Evolutionary conservation across 1,140 invertebrate species (phyloP), one percentile per base, ranked within the genome.

Genomic region (Diorhabda carinulata): DNA sequence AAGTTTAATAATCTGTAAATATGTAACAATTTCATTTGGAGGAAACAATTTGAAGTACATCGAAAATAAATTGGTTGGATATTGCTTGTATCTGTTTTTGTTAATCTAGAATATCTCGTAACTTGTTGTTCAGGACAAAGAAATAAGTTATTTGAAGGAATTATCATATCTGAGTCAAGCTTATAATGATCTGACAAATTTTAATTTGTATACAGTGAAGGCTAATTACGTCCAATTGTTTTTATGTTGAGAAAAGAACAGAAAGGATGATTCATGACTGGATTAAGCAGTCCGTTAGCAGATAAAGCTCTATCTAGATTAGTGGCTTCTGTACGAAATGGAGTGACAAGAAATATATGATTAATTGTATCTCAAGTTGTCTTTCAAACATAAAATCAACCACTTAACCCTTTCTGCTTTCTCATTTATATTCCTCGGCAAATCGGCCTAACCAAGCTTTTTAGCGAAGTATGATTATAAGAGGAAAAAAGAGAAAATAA

Each of bases 321-420:
- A 72, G 73, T 74, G 68, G 68, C 68, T 72, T 72, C 66, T 70
- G 66, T 70, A 62, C 61, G 64, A 66, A 10, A 41, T n/a, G 42
- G 62, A 67, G 72, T 60, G 66, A 72, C 73, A 74, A 72, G 73
- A 74, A 74, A 74, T 74, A 71, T 74, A 74, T 74, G 70, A 74
- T 74, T 74, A 74, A 74, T 74, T 63, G 69, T 65, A 70, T 70
- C 69, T 64, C 60, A 66, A 64, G 62, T 70, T 70, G 69, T 70
- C 69, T 70, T 66, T 70, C 69, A 70, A 70, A 70, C 57, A 70
- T 42, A 61, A 70, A 70, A 70, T 70, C 64, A 70, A 61, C 59
- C 59, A 61, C 25, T 61, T 61, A 58, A 66, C 69, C 64, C 64
- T 59, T 70, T 70, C 64, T 65, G 64, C 43, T 64, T 44, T 70